Base-by-base conservation (phyloP, 2,888 invertebrate genomes). In the Drepanosiphum platanoidis region DNA sequence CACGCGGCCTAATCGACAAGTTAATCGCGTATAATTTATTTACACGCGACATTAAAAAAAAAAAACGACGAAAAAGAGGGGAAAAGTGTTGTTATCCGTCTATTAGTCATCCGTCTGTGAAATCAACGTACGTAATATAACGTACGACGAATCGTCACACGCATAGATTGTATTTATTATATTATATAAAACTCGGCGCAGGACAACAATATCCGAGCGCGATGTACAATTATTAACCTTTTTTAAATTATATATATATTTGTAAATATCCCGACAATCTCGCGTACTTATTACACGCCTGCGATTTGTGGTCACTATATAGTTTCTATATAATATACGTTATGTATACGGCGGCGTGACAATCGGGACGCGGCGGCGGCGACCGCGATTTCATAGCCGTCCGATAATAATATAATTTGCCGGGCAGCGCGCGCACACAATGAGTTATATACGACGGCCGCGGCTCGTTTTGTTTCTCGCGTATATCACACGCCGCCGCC, bases 381-480 rank as follows among this genome's bases (percentile, higher is more conserved):
- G 42, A 64, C 64, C 66, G n/a, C n/a, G 13, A 78, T 78, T 78
- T 66, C 78, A 64, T 42, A 78, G 64, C 22, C 9, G 32, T 66
- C 79, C 42, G 42, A 79, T 66, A 79, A 15, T 64, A 42, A 9
- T 64, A 42, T 79, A 46, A 79, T 79, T 79, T 32, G 42, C 66
- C 66, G 22, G 46, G 68, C 0, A n/a, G n/a, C n/a, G n/a, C n/a
- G n/a, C n/a, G n/a, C n/a, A 9, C 46, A 27, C 39, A 1, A 27
- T n/a, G 32, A 78, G 66, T 42, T 64, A 11, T 30, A 3, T 30
- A 61, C 77, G 30, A 42, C 32, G 22, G 22, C 30, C 39, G n/a
- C 3, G 30, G 39, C 11, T 75, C 77, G 30, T 77, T 64, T 30
- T 30, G 78, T 64, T 64, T 78, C 64, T 30, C 30, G 52, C 15